phyloP scores from a whole-genome alignment of 2,113 vertebrate species.

The Lonchura striata region DNA sequence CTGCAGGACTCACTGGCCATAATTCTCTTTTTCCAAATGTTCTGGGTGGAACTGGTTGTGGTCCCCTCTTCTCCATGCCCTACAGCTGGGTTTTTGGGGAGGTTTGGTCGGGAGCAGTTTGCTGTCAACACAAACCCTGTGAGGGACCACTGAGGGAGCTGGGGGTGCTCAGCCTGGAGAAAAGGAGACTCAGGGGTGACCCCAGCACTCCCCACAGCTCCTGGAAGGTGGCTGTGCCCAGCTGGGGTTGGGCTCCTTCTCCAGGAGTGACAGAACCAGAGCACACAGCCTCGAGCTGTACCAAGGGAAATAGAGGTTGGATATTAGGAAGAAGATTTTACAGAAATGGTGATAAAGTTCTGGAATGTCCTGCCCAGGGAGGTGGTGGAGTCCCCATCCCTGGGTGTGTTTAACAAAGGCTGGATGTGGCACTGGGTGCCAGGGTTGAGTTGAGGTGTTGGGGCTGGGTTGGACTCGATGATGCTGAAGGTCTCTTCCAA shows the following conservation, averaged over 20 bases:
- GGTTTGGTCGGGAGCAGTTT: background rate
- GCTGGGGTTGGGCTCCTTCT: background rate
- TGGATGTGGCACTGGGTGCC: background rate
- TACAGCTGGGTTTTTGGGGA: rapidly evolving
- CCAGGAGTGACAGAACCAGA: background rate
- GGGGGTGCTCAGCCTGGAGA: background rate
- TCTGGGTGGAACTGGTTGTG: background rate
- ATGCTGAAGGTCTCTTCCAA: background rate
- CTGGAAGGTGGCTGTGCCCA: background rate
- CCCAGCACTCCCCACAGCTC: background rate
- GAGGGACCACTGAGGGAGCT: background rate
- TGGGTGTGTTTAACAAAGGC: background rate
- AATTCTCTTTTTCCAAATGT: background rate
- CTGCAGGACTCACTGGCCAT: rapidly evolving
- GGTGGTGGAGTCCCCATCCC: background rate
- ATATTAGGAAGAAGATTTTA: background rate
- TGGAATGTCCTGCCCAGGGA: background rate
- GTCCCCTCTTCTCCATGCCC: background rate
- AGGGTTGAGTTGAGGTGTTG: background rate
- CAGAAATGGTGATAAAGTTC: background rate
- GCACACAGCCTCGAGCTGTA: background rate
- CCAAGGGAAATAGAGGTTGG: background rate
- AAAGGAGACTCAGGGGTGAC: background rate
- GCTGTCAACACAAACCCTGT: background rate
- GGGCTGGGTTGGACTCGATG: background rate